phyloP scores from a whole-genome alignment of 2,797 vertebrate species.

The Peromyscus aztecus region DNA sequence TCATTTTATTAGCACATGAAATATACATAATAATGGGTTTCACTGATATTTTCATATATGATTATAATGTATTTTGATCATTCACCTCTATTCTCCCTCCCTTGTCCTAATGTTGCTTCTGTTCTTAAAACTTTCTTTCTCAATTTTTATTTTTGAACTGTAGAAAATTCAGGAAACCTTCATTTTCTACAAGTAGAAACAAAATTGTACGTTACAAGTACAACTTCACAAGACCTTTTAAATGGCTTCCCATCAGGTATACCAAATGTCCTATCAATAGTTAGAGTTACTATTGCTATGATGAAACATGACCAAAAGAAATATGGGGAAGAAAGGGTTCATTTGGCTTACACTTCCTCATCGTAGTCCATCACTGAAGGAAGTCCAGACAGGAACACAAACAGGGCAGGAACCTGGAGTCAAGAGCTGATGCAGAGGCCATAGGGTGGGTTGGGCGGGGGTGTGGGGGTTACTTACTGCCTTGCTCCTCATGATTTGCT shows the following conservation, averaged over 20 bases:
- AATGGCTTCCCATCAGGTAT: not conserved
- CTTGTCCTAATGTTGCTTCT: not conserved
- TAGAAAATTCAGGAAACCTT: not conserved
- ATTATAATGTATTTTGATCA: not conserved
- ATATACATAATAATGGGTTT: not conserved
- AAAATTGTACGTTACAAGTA: not conserved
- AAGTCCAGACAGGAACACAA: not conserved
- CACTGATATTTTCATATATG: not conserved
- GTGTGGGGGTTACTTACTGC: not conserved
- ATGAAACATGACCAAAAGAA: not conserved
- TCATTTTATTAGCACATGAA: not conserved
- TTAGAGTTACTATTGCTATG: not conserved
- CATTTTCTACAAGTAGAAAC: not conserved
- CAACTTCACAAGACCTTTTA: not conserved
- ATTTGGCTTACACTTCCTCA: not conserved
- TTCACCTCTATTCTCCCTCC: not conserved
- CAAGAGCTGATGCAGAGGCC: not conserved
- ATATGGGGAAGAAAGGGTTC: not conserved
- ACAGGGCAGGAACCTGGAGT: not conserved
- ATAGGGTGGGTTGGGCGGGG: too few relatives aligned
- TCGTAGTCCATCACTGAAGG: not conserved
- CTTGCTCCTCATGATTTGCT: not conserved
- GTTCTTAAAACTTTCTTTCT: conserved; percentile 8
- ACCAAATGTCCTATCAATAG: not conserved
- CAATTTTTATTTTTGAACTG: not conserved